phyloP scores from a whole-genome alignment of 2,113 vertebrate genomes.

The Prolemur simus region DNA sequence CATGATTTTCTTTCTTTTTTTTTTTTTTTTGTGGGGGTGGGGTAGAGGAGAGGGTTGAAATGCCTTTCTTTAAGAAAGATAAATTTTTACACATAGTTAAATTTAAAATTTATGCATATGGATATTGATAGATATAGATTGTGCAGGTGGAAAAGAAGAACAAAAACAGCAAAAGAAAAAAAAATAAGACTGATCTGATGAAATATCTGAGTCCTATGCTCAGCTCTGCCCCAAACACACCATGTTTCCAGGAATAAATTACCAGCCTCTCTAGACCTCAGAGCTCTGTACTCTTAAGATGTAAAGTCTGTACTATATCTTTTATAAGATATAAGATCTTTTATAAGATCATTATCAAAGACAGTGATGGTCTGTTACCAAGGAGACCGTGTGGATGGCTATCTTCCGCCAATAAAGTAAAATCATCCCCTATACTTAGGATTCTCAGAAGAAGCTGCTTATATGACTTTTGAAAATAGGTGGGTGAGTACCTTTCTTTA shows the following conservation, averaged over 20 bases:
- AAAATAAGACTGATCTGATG: background rate
- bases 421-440: background rate
- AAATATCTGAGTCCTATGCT: background rate
- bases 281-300: background rate
- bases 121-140: background rate
- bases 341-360: background rate
- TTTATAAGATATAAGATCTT: background rate
- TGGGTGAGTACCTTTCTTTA: background rate
- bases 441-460: background rate
- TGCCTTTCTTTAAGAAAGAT: background rate
- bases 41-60: background rate
- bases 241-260: background rate
- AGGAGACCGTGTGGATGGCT: background rate
- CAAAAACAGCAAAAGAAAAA: background rate
- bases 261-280: background rate
- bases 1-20: background rate
- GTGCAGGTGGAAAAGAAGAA: background rate
- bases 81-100: background rate
- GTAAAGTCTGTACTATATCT: background rate
- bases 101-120: background rate
- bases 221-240: background rate
- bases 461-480: background rate
- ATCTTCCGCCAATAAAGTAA: slow-evolving; percentile 14
- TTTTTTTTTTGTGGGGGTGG: too few relatives aligned
- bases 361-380: background rate